Evolutionary conservation across 1,140 invertebrate species (phyloP).

Genomic region (Solenopsis fugax): DNA sequence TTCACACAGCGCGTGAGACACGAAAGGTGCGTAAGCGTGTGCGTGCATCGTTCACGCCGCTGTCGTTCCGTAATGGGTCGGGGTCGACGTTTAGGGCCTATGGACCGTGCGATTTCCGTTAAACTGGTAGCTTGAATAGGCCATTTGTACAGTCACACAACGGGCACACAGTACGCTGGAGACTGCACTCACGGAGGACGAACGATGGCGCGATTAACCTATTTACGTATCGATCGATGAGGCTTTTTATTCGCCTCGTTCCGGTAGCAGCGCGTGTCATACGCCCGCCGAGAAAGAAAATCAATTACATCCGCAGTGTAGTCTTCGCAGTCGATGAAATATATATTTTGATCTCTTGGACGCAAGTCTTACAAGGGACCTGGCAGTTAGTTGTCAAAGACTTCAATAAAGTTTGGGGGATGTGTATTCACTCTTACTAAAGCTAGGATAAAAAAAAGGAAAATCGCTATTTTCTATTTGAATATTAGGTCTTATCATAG

Average conservation of each 20-base stretch:
- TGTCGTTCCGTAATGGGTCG: slow-evolving; percentile 65
- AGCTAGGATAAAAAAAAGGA: too few relatives aligned
- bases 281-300: background rate
- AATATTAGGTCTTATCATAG: too few relatives aligned
- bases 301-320: slow-evolving; percentile 11
- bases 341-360: background rate
- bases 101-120: slow-evolving; percentile 79
- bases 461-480: too few relatives aligned
- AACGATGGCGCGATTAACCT: slow-evolving; percentile 67
- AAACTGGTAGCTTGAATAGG: slow-evolving; percentile 73
- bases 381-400: too few relatives aligned
- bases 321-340: background rate
- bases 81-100: slow-evolving; percentile 75
- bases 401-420: too few relatives aligned
- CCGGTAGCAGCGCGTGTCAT: slow-evolving; percentile 15
- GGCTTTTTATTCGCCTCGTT: slow-evolving; percentile 60
- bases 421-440: too few relatives aligned
- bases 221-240: slow-evolving; percentile 73
- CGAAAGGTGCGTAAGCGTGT: slow-evolving; percentile 18
- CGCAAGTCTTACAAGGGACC: background rate
- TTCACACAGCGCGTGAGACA: background rate
- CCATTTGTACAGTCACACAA: slow-evolving; percentile 63
- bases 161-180: slow-evolving; percentile 4
- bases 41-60: slow-evolving; percentile 64
- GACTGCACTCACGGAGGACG: slow-evolving; percentile 59